Evolutionary conservation across 2,113 vertebrate genomes (phyloP).

Genomic region (Morone saxatilis): DNA sequence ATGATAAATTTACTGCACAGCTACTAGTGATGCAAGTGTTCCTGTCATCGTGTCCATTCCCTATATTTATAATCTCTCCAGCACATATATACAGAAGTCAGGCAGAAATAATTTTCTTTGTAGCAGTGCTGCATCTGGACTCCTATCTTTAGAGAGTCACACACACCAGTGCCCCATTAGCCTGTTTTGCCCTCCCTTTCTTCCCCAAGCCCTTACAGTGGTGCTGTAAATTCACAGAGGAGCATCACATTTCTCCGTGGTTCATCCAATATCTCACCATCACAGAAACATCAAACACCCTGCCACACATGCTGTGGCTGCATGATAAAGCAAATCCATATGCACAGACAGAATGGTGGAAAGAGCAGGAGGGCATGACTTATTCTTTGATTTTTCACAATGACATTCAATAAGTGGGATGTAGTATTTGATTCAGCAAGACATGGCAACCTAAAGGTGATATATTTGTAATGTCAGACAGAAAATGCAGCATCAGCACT

Average conservation of each 20-base stretch:
- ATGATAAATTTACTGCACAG: neutral
- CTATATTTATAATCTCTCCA: neutral
- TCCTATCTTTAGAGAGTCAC: slow-evolving; percentile 28
- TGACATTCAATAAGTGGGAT: slow-evolving; percentile 51
- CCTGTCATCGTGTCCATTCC: slow-evolving; percentile 6
- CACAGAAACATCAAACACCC: slow-evolving; percentile 69
- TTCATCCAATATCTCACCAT: slow-evolving; percentile 70
- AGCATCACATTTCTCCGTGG: slow-evolving; percentile 55
- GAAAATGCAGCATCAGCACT: slow-evolving; percentile 48
- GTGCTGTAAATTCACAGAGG: slow-evolving; percentile 40
- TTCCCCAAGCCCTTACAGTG: slow-evolving; percentile 30
- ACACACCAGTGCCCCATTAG: slow-evolving; percentile 33
- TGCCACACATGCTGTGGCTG: slow-evolving; percentile 40
- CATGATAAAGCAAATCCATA: slow-evolving; percentile 70
- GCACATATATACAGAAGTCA: slow-evolving; percentile 4
- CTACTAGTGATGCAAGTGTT: neutral
- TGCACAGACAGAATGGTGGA: slow-evolving; percentile 29
- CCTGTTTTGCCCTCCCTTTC: slow-evolving; percentile 31
- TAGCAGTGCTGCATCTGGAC: slow-evolving; percentile 29
- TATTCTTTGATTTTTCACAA: slow-evolving; percentile 68
- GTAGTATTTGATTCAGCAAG: slow-evolving; percentile 53
- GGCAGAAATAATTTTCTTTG: slow-evolving; percentile 16
- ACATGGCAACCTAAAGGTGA: slow-evolving; percentile 42
- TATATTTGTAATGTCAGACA: slow-evolving; percentile 38
- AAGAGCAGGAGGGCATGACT: slow-evolving; percentile 49